Conservation (phyloP, 2,797 vertebrate genomes). For the Mastacembelus armatus region DNA sequence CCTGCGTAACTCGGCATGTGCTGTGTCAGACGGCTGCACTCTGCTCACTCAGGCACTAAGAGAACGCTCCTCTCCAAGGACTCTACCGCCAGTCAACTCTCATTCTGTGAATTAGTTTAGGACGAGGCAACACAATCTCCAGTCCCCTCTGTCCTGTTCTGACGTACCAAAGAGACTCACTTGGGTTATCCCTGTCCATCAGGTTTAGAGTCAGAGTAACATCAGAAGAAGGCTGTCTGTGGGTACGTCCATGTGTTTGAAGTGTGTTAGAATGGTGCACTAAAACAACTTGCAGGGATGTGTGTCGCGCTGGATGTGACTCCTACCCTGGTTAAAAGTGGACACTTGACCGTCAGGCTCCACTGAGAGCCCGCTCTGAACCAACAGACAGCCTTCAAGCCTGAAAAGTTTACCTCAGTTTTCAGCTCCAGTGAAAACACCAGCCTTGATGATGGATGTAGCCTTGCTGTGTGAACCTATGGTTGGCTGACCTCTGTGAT, state of each 20-base stretch:
- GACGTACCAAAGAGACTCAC: constrained; percentile 90
- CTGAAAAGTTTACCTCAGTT: constrained; percentile 94
- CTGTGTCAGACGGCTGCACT: constrained; percentile 96
- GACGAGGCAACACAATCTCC: constrained; percentile 32
- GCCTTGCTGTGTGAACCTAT: constrained; percentile 85
- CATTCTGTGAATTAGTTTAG: constrained; percentile 96
- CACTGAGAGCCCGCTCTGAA: constrained; percentile 66
- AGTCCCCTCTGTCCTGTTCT: constrained; percentile 53
- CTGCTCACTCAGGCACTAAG: constrained; percentile 98
- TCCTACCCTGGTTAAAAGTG: constrained; percentile 54
- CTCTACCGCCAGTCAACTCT: constrained; percentile 96
- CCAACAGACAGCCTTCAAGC: constrained; percentile 71
- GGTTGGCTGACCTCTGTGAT: constrained; percentile 84
- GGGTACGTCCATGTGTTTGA: constrained; percentile 14
- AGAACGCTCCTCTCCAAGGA: constrained; percentile 96
- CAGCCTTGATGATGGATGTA: constrained; percentile 88
- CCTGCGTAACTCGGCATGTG: constrained; percentile 94
- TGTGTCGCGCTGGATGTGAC: constrained; percentile 87
- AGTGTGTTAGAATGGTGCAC: constrained; percentile 42
- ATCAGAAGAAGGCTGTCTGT: constrained; percentile 43
- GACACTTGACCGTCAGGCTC: constrained; percentile 61
- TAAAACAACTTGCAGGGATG: constrained; percentile 68
- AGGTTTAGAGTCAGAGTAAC: constrained; percentile 68
- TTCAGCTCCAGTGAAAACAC: constrained; percentile 82
- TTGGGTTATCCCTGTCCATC: constrained; percentile 75